These are phyloP conservation scores for Antechinus stuartii DNA, from an alignment of 2,113 vertebrate species.

Conservation along the genomic window DNA sequence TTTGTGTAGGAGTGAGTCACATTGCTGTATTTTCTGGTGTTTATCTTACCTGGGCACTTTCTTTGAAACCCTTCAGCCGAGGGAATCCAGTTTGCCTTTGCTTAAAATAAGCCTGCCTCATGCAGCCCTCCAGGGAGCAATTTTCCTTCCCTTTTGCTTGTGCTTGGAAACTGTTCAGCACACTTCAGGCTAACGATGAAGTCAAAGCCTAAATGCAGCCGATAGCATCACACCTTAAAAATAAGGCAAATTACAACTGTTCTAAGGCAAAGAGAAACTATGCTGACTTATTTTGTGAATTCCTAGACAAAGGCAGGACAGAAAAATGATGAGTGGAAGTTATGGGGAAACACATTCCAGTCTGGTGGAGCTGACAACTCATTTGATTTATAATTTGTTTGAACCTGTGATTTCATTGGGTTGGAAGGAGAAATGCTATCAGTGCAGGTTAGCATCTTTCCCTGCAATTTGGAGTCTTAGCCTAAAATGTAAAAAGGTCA, in stretches of 20 bases:
- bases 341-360: not conserved
- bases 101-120: not conserved
- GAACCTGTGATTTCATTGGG: not conserved
- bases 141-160: not conserved
- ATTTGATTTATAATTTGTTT: not conserved
- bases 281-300: not conserved
- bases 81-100: not conserved
- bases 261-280: not conserved
- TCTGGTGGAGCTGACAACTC: not conserved
- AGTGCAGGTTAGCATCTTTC: not conserved
- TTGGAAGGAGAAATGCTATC: not conserved
- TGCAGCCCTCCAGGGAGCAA: not conserved
- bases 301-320: not conserved
- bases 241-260: not conserved
- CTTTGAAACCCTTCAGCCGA: not conserved
- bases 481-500: not conserved
- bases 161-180: not conserved
- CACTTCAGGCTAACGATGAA: not conserved
- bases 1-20: not conserved
- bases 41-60: not conserved
- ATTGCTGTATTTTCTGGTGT: not conserved
- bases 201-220: not conserved
- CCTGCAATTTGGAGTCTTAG: not conserved
- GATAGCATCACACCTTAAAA: not conserved
- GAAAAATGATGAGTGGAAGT: not conserved